Evolutionary conservation across 2,113 vertebrate genomes (phyloP).

Genomic region (Zosterops borbonicus): DNA sequence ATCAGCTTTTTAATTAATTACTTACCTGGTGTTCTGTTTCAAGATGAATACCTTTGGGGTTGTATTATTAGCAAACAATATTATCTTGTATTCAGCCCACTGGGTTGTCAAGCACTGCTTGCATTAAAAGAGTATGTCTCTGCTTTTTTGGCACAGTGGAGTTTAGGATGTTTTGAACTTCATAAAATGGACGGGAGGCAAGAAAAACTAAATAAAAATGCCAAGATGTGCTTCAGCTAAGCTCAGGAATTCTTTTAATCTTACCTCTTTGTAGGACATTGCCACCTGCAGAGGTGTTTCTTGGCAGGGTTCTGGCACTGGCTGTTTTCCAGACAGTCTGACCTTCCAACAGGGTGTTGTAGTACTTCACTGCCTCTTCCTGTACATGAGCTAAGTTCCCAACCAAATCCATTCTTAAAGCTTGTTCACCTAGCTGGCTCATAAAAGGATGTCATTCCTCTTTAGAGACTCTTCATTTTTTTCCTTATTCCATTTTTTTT

Average conservation of each 20-base stretch:
- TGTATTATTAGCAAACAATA: background rate
- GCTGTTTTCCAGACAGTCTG: conserved; percentile 18
- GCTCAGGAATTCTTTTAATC: conserved; percentile 36
- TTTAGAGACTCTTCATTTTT: background rate
- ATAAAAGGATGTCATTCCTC: background rate
- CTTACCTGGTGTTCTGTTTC: background rate
- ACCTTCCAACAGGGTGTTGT: conserved; percentile 3
- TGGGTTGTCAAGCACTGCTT: background rate
- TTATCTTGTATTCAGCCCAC: background rate
- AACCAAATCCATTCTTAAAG: background rate
- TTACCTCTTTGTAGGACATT: background rate
- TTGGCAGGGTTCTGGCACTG: conserved; percentile 51
- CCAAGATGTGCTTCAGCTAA: conserved; percentile 28
- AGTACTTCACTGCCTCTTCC: conserved; percentile 2
- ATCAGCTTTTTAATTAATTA: conserved; percentile 38
- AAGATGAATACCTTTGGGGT: background rate
- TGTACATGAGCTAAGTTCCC: conserved; percentile 4
- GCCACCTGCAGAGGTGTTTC: conserved; percentile 31
- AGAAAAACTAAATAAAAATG: background rate
- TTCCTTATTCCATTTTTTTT: background rate
- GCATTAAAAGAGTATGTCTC: background rate
- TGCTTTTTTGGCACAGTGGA: background rate
- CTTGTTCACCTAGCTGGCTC: background rate
- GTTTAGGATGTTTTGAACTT: background rate
- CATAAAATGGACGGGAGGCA: background rate